A percentile compares a stretch with the other conserved stretches of the same genome.
phyloP scores from a whole-genome alignment of 2,797 vertebrate species.

The Syngnathus acus region DNA sequence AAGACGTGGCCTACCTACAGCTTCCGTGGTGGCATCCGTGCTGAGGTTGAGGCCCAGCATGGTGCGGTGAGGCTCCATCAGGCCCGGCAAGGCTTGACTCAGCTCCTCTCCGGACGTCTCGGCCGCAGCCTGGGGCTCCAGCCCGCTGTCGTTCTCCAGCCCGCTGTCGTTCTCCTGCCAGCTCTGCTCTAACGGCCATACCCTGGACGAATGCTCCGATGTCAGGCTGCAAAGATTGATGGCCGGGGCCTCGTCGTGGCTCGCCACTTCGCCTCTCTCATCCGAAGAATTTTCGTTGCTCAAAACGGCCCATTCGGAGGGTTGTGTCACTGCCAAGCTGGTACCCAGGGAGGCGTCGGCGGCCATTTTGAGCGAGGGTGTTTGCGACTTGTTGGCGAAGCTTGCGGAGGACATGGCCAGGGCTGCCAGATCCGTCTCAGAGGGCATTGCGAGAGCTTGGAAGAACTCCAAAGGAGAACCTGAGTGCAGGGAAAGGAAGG shows the following conservation, averaged over 20 bases:
- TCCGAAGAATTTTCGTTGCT: constrained; percentile 31
- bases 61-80: constrained; percentile 60
- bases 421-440: constrained; percentile 48
- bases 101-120: constrained; percentile 48
- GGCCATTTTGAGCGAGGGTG: constrained; percentile 23
- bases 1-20: constrained; percentile 52
- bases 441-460: constrained; percentile 65
- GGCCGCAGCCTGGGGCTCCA: constrained; percentile 46
- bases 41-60: constrained; percentile 42
- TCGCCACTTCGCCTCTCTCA: constrained; percentile 14
- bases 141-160: constrained; percentile 54
- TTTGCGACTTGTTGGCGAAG: constrained; percentile 34
- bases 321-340: constrained; percentile 38
- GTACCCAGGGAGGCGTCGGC: constrained; percentile 15
- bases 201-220: constrained; percentile 20
- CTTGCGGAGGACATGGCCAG: constrained; percentile 49
- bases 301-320: constrained; percentile 58
- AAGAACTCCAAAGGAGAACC: constrained; percentile 69
- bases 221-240: constrained; percentile 17
- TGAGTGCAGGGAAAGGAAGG: constrained; percentile 15
- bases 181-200: constrained; percentile 40
- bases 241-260: constrained; percentile 3
- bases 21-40: constrained; percentile 45
- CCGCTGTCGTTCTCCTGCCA: constrained; percentile 58
- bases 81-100: constrained; percentile 50